Percentiles rank a stretch among this genome's conserved stretches.
Conservation (phyloP, 2,797 vertebrate species). For the Meda fulgida region DNA sequence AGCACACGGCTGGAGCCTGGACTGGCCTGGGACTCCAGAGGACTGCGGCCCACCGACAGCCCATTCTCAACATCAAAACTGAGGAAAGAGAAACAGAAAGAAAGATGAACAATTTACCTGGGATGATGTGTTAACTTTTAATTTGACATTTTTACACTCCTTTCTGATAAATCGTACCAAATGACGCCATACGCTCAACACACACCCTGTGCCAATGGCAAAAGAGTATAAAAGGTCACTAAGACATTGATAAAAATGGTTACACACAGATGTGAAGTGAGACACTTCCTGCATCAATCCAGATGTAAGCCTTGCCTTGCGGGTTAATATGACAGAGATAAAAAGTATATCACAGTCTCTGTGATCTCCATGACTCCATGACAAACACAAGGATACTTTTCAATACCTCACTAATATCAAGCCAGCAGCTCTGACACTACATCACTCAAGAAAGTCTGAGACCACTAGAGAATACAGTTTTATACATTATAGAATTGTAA, state of each 20-base stretch:
- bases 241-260: slow-evolving; percentile 13
- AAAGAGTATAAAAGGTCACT: neutral
- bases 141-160: neutral
- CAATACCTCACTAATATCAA: neutral
- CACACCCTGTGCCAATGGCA: neutral
- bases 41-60: slow-evolving; percentile 75
- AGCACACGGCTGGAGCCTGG: slow-evolving; percentile 81
- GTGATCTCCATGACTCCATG: neutral
- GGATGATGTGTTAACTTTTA: neutral
- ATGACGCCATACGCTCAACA: neutral
- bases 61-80: slow-evolving; percentile 96
- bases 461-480: neutral
- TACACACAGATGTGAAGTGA: neutral
- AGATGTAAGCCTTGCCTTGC: slow-evolving; percentile 24
- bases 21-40: slow-evolving; percentile 83
- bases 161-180: neutral
- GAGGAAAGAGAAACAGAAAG: slow-evolving; percentile 42
- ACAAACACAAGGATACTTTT: neutral
- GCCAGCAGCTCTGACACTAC: neutral
- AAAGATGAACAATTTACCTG: neutral
- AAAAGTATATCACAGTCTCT: slow-evolving; percentile 4
- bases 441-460: neutral
- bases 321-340: slow-evolving; percentile 4
- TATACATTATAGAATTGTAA: neutral
- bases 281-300: neutral